Base-by-base conservation (phyloP, 2,797 vertebrate genomes). In the Sibirionetta formosa region DNA sequence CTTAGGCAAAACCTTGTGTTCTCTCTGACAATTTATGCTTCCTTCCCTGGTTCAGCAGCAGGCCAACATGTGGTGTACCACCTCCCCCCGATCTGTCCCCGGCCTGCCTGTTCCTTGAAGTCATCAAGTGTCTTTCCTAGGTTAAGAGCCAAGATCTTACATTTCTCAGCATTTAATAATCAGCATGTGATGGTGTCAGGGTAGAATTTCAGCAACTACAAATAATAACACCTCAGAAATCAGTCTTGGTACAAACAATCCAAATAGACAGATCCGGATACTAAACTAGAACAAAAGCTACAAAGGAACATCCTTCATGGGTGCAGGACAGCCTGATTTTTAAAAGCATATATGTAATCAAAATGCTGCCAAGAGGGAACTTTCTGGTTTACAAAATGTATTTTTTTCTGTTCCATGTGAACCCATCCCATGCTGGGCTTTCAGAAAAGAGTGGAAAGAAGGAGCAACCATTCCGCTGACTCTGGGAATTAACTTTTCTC, bases 91-190 rank as follows among this genome's bases (percentile, higher is more conserved):
- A 14, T 51, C 54, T 36, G 40, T 53, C 89, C 64, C 56, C 2
- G 5, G 65, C 78, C 81, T 84, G 65, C 65, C 81, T 29, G 3
- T 63, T 72, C 60, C 73, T 78, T 86, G 78, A 54, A 90, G 78
- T 29, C 84, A 81, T 61, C 24, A 14, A 53, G 40, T 7, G 9
- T 26, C 80, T 68, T 70, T 89, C 78, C 90, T 75, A 64, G 51
- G 36, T 71, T 70, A 8, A 40, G 31, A 83, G 89, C 86, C 89
- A 92, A 94, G 46, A 46, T 46, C 76, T 50, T 12, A 5, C 89
- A 76, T 89, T 73, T 83, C 77, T 70, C 78, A 78, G 73, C 60
- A 16, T 70, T 92, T 78, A 54, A 69, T n/a, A 83, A 93, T 31
- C 65, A 17, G 27, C 61, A 19, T 2, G 29, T 29, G 65, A 27